Percentiles rank a stretch among this genome's conserved stretches.
Conservation (phyloP, 2,113 vertebrate genomes). For the Sprattus sprattus region DNA sequence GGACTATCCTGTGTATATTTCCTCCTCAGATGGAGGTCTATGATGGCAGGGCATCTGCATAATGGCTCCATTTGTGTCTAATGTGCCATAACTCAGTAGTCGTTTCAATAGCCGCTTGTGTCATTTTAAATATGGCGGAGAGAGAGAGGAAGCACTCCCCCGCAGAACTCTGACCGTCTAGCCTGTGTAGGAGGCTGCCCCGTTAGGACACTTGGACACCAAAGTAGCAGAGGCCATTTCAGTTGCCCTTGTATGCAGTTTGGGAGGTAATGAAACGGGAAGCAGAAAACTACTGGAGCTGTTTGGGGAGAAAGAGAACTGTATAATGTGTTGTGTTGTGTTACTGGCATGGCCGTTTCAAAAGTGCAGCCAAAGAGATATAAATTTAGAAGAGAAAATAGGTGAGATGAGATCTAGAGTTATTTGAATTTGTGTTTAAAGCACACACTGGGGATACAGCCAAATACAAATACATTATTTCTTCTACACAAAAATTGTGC, state of each 20-base stretch:
- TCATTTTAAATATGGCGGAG: background rate
- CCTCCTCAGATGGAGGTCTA: background rate
- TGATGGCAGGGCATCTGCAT: background rate
- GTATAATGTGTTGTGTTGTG: background rate
- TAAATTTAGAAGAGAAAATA: no score
- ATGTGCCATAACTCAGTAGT: background rate
- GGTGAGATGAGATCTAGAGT: no score
- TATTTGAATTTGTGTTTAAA: no score
- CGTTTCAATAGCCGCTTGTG: background rate
- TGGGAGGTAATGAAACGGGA: background rate
- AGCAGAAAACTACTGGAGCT: background rate
- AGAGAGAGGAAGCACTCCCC: background rate
- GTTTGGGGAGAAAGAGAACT: background rate
- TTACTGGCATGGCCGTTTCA: no score
- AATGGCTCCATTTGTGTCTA: background rate
- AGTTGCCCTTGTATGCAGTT: background rate
- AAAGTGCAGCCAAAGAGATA: no score
- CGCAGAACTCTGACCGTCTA: background rate
- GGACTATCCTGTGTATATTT: background rate
- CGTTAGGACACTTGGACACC: background rate
- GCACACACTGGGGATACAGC: no score
- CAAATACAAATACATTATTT: no score
- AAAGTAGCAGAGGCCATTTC: background rate
- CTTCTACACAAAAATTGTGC: no score
- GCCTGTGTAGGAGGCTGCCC: background rate